phyloP scores from a whole-genome alignment of 2,797 vertebrate genomes.

The Pseudochirops cupreus region DNA sequence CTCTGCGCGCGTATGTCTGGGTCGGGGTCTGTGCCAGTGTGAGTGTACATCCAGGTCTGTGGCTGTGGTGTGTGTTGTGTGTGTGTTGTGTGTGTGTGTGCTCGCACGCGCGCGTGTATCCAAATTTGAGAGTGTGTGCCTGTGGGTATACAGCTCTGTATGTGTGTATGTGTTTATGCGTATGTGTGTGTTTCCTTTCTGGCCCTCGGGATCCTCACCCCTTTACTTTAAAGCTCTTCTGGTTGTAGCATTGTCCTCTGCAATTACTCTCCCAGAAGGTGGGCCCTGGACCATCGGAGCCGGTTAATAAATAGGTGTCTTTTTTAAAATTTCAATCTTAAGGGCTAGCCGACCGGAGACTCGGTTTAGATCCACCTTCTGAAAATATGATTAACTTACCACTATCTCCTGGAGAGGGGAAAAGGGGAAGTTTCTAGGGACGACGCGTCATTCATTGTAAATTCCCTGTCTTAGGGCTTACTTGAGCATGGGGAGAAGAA shows the following conservation, averaged over 20 bases:
- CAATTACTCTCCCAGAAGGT: constrained; percentile 32
- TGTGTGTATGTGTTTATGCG: background rate
- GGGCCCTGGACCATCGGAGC: background rate
- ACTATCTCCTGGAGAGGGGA: background rate
- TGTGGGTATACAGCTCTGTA: background rate
- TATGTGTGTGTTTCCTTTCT: background rate
- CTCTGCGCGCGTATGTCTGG: background rate
- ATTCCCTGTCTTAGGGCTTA: background rate
- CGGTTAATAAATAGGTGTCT: background rate
- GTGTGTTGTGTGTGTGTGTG: background rate
- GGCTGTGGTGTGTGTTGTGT: background rate
- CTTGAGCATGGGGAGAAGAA: background rate
- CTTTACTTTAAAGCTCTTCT: constrained; percentile 1
- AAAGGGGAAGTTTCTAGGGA: constrained; percentile 25
- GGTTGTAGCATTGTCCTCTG: constrained; percentile 70
- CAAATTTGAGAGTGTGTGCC: background rate
- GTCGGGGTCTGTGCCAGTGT: background rate
- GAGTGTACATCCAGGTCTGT: background rate
- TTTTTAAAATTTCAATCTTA: constrained; percentile 19
- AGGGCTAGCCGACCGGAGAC: background rate
- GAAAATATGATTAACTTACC: constrained; percentile 6
- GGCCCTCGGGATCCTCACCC: background rate
- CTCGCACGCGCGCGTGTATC: accelerated
- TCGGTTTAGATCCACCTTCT: background rate
- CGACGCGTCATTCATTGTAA: background rate